Percentiles rank a stretch among this genome's conserved stretches.
Conservation (phyloP, 1,140 invertebrate species). For the Calliphora vicina region DNA sequence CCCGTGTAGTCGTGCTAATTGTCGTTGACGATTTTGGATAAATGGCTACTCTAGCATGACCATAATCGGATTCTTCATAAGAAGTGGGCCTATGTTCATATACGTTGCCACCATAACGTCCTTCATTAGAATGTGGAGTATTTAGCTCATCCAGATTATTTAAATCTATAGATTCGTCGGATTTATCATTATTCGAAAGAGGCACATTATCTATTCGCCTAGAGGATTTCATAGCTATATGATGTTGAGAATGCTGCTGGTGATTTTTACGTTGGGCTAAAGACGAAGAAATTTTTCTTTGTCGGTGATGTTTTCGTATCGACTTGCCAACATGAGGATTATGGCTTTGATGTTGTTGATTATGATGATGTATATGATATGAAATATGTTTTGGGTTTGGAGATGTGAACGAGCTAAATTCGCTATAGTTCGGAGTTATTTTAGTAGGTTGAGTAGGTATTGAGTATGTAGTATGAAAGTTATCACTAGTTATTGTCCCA, state of each 20-base stretch:
- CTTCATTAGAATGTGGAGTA: neutral
- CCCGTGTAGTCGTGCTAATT: constrained; percentile 50
- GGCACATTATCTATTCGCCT: neutral
- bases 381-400: neutral
- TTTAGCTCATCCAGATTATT: constrained; percentile 40
- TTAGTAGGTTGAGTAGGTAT: too few relatives aligned
- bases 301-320: constrained; percentile 28
- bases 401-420: neutral
- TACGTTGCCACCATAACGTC: neutral
- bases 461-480: too few relatives aligned
- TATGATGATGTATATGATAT: neutral
- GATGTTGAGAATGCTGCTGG: constrained; percentile 48
- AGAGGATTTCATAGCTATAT: constrained; percentile 17
- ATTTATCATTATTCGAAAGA: neutral
- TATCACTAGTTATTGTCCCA: constrained; percentile 23
- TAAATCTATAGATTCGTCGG: constrained; percentile 29
- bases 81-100: constrained; percentile 26
- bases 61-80: constrained; percentile 21
- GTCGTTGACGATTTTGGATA: constrained; percentile 35
- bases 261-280: constrained; percentile 37
- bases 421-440: too few relatives aligned
- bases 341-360: constrained; percentile 50
- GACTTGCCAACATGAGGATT: constrained; percentile 39
- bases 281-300: constrained; percentile 39
- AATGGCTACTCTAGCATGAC: neutral